Percentiles rank a stretch among this genome's conserved stretches.
Evolutionary conservation across 2,113 vertebrate species (phyloP).

Genomic region (Dipodomys merriami): DNA sequence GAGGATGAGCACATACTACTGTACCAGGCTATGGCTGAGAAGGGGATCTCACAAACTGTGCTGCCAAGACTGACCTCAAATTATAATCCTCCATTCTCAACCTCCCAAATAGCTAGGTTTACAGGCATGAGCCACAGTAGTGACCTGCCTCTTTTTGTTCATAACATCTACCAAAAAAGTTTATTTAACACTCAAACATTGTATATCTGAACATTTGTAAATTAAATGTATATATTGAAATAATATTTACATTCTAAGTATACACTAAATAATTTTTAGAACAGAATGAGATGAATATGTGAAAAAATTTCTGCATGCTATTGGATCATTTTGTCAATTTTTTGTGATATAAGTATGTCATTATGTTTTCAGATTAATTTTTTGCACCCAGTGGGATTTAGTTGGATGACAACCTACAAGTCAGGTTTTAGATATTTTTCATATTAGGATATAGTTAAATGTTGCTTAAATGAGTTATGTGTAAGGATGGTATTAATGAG

Average conservation of each 20-base stretch:
- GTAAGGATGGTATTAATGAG: no score
- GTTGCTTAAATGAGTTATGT: no score
- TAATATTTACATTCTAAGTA: constrained; percentile 6
- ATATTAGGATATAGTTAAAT: no score
- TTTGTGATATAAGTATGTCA: not conserved
- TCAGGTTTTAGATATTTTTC: no score
- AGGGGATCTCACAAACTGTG: no score
- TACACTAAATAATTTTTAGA: not conserved
- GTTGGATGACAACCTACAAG: no score
- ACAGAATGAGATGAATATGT: not conserved
- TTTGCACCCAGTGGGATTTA: not conserved
- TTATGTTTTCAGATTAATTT: not conserved
- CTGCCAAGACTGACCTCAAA: no score
- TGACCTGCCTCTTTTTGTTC: not conserved
- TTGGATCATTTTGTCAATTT: constrained; percentile 2
- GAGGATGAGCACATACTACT: no score
- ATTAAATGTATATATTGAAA: not conserved
- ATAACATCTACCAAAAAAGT: not conserved
- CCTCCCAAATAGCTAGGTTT: no score
- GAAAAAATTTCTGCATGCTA: not conserved
- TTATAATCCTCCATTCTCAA: no score
- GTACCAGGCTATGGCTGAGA: no score
- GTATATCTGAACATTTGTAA: constrained; percentile 39
- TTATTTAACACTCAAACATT: constrained; percentile 33
- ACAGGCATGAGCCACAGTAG: no score